phyloP scores from a whole-genome alignment of 1,140 invertebrate species.

The Drosophila santomea region DNA sequence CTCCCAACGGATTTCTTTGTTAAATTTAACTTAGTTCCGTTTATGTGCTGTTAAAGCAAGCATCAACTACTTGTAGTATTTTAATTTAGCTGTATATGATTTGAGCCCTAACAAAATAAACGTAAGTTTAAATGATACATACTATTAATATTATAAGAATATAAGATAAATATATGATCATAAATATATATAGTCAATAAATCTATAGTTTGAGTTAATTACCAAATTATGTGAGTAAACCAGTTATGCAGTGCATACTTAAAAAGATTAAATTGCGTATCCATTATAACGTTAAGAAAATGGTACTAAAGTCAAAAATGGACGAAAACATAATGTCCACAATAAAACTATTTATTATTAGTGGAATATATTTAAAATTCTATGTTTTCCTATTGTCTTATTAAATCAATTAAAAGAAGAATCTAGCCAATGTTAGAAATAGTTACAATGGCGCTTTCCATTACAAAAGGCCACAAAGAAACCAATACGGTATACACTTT shows the following conservation, averaged over 20 bases:
- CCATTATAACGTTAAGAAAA: constrained; percentile 20
- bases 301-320: constrained; percentile 37
- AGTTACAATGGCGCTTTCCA: too few species aligned
- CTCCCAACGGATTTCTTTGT: constrained; percentile 6
- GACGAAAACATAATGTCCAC: constrained; percentile 40
- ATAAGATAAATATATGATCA: constrained; percentile 8
- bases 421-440: too few species aligned
- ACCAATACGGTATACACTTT: too few species aligned
- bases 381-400: not conserved
- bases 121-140: constrained; percentile 49
- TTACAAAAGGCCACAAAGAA: too few species aligned
- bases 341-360: constrained; percentile 78
- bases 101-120: constrained; percentile 8
- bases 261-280: constrained; percentile 43
- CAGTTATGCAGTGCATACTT: constrained; percentile 55
- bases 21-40: constrained; percentile 23
- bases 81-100: constrained; percentile 51
- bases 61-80: constrained; percentile 46
- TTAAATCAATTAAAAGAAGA: too few species aligned
- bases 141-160: constrained; percentile 42
- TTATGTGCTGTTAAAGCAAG: constrained; percentile 29
- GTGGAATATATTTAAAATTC: constrained; percentile 49
- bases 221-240: constrained; percentile 39
- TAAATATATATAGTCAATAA: constrained; percentile 9
- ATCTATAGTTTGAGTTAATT: constrained; percentile 39